Evolutionary conservation across 2,797 vertebrate species (phyloP), one percentile per base, ranked within the genome.

Genomic region (Dermochelys coriacea): DNA sequence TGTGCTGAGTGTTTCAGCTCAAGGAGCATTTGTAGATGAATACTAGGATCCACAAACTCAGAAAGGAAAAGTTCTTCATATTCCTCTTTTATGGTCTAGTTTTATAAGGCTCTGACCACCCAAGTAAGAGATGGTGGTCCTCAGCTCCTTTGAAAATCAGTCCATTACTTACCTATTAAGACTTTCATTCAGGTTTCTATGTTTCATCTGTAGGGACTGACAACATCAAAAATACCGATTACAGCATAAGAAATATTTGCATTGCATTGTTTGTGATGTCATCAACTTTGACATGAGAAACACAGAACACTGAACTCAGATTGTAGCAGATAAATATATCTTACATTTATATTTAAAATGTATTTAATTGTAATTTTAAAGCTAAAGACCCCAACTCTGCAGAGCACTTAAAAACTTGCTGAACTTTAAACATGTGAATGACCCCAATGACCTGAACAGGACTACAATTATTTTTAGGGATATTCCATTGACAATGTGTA

Each of bases 221-320:
- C 5, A 64, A 71, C 11, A 88, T 51, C 14, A 83, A 11, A 87
- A 91, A 78, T 0, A 86, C 68, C 49, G 27, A 41, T 68, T 89
- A 0, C 3, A 61, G 2, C 1, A 3, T 54, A 77, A 86, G 45
- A 86, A 34, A 0, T 34, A 74, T 34, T 50, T 25, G 41, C 1
- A 23, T 52, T 1, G 64, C 77, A 3, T 75, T 68, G 77, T 8
- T 34, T 61, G 12, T 18, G 12, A 45, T 50, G 91, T 86, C 83
- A 68, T 5, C 19, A 71, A 8, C 2, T 88, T 81, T 77, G 52
- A 57, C 6, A 47, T 86, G 25, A 90, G 34, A 2, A 75, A 21
- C 8, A 41, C 1, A 86, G 16, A 82, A 92, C 84, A 54, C 0
- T 54, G 2, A 74, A 0, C 52, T 87, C 77, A 31, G 77, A n/a